Evolutionary conservation across 2,797 vertebrate genomes (phyloP), one percentile per base, ranked within the genome.

Genomic region (Trachops cirrhosus): DNA sequence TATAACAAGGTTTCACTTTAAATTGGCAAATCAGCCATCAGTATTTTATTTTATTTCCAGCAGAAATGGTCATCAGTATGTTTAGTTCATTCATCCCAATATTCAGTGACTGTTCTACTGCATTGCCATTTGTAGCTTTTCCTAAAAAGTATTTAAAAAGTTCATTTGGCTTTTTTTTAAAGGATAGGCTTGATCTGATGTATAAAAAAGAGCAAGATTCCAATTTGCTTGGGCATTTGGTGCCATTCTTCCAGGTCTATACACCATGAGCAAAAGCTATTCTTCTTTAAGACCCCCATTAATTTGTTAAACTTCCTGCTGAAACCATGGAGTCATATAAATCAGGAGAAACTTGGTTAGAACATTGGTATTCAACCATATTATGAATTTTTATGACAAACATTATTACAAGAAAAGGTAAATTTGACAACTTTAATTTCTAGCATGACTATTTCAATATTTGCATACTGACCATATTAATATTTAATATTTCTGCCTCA

Each of bases 341-440:
- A 89, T 54, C 52, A 87, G 37, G n/a, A 91, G 16, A 91, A 71
- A 84, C 39, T 54, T 41, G 68, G 37, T 74, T 85, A 79, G 37
- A 75, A 87, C 78, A 86, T 18, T 80, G n/a, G 7, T 80, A 57
- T 39, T 93, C 62, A 75, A 32, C 26, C 29, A 14, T n/a, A 86
- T 54, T 41, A 34, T 77, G 11, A 77, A 70, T 82, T 78, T 89
- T 50, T 67, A 62, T 64, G 32, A 52, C 5, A 26, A 79, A 91
- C 6, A 73, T 68, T 50, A 68, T 70, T 71, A 19, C n/a, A 79
- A 93, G 19, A 90, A 89, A 82, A 48, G 78, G 26, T 26, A 89
- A 83, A 44, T 75, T 94, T 84, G 52, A 19, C 85, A 92, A 80
- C 48, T 88, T 92, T 86, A 29, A 87, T 37, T 84, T 84, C 29